Evolutionary conservation across 1,140 invertebrate genomes (phyloP).

Genomic region (Drosophila nikananu): DNA sequence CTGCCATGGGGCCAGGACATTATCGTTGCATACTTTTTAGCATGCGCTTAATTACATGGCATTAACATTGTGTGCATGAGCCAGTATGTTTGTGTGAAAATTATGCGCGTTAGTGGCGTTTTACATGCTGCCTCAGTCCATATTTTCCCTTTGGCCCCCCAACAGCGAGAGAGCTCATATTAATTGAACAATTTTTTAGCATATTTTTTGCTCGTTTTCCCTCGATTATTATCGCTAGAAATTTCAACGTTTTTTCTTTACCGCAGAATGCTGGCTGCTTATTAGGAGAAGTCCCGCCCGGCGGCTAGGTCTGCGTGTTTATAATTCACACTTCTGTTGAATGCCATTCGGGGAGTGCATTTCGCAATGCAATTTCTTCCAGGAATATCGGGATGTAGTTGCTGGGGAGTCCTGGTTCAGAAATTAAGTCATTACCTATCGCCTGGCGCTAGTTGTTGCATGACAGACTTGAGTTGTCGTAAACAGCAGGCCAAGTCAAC

Average conservation of each 20-base stretch:
- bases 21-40: conserved; percentile 79
- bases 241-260: conserved; percentile 34
- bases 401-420: background rate
- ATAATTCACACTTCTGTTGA: conserved; percentile 78
- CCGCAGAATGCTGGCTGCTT: conserved; percentile 42
- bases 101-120: conserved; percentile 71
- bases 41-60: conserved; percentile 80
- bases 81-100: conserved; percentile 57
- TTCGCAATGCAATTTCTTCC: conserved; percentile 46
- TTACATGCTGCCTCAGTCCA: conserved; percentile 38
- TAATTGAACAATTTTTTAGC: conserved; percentile 80
- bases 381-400: conserved; percentile 3
- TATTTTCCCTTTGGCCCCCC: background rate
- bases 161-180: conserved; percentile 59
- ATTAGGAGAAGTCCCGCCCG: conserved; percentile 42
- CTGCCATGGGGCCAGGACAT: conserved; percentile 36
- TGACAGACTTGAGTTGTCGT: conserved; percentile 57
- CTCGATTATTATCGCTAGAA: conserved; percentile 66
- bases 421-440: conserved; percentile 73
- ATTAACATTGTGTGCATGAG: conserved; percentile 49
- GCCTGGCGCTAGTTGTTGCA: conserved; percentile 53
- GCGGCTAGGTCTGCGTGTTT: conserved; percentile 69
- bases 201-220: conserved; percentile 59
- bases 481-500: conserved; percentile 49
- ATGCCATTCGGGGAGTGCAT: conserved; percentile 54